phyloP scores from a whole-genome alignment of 35 echinoderm and acorn worm species.

The Lytechinus pictus region DNA sequence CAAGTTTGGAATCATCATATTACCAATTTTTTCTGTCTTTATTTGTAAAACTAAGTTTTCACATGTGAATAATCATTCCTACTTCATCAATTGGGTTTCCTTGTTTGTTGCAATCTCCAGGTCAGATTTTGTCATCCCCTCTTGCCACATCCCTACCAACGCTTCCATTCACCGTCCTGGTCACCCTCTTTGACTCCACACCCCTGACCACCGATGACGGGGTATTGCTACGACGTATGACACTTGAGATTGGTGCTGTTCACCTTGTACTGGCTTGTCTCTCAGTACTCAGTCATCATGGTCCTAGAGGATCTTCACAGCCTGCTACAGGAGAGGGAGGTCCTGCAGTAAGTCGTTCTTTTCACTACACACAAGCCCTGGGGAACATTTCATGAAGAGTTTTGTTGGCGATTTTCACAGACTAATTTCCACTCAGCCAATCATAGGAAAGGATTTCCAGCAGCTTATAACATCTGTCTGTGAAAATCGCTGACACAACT shows the following conservation, averaged over 20 bases:
- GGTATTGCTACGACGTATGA: slow-evolving; percentile 88
- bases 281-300: slow-evolving; percentile 91
- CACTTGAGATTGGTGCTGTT: slow-evolving; percentile 89
- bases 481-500: no score
- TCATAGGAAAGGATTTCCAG: no score
- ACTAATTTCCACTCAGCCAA: no score
- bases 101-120: slow-evolving; percentile 37
- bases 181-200: slow-evolving; percentile 93
- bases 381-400: no score
- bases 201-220: slow-evolving; percentile 96
- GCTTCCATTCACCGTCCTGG: slow-evolving; percentile 91
- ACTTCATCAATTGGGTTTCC: no score
- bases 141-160: slow-evolving; percentile 81
- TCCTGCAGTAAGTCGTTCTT: background rate
- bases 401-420: no score
- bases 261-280: slow-evolving; percentile 92
- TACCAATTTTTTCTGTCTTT: no score
- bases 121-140: slow-evolving; percentile 87
- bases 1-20: no score
- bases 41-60: no score
- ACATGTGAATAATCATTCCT: no score
- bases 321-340: slow-evolving; percentile 64
- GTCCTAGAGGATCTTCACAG: slow-evolving; percentile 59
- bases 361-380: no score
- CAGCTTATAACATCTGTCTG: no score